Evolutionary conservation across 2,888 invertebrate genomes (phyloP).

Genomic region (Eustalomyia histrio): DNA sequence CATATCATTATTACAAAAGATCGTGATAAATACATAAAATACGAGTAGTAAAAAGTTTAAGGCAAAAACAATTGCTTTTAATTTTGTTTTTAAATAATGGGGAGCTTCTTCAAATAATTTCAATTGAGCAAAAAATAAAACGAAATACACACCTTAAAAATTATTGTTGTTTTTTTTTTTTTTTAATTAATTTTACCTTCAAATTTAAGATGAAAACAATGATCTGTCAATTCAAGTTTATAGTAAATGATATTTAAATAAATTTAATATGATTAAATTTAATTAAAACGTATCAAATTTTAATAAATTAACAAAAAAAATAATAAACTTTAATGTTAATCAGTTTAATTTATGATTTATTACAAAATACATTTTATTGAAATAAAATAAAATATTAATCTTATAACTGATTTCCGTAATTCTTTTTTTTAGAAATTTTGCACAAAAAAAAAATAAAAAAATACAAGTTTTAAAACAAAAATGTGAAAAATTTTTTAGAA

Average conservation of each 20-base stretch:
- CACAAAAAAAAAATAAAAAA: too few species aligned
- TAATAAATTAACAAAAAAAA: too few species aligned
- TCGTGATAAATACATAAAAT: conserved; percentile 57
- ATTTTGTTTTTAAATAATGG: conserved; percentile 15
- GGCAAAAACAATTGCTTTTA: conserved; percentile 41
- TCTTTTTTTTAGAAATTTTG: too few species aligned
- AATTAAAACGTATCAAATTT: neutral
- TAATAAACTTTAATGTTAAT: too few species aligned
- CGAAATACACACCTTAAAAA: conserved; percentile 52
- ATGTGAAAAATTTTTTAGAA: too few species aligned
- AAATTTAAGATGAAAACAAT: conserved; percentile 32
- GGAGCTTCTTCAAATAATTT: conserved; percentile 49
- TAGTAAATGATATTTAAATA: conserved; percentile 1
- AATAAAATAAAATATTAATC: too few species aligned
- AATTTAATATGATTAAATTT: neutral
- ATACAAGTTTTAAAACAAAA: too few species aligned
- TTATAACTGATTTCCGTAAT: too few species aligned
- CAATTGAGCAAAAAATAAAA: neutral
- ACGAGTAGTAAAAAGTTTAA: conserved; percentile 46
- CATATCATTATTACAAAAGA: conserved; percentile 43
- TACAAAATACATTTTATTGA: too few species aligned
- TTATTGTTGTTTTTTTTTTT: conserved; percentile 26
- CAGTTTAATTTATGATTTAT: too few species aligned
- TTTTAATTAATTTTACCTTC: conserved; percentile 45
- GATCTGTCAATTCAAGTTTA: conserved; percentile 41